Evolutionary conservation across 2,888 invertebrate genomes (phyloP).

Genomic region (Aricia artaxerxes): DNA sequence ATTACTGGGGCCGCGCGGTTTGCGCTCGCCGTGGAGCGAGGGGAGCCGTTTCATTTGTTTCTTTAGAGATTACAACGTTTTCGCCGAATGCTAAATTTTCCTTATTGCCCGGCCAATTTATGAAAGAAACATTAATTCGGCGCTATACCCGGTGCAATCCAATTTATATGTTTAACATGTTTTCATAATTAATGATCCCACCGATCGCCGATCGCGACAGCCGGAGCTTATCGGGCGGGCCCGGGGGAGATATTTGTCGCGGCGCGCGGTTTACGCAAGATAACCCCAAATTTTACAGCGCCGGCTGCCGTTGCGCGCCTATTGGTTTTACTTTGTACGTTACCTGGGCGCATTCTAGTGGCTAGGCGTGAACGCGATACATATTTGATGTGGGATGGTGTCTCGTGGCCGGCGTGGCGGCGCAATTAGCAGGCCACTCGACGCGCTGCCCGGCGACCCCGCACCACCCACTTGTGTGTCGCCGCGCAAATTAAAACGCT

Average conservation of each 20-base stretch:
- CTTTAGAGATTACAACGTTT: slow-evolving; percentile 70
- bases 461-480: slow-evolving; percentile 71
- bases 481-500: slow-evolving; percentile 78
- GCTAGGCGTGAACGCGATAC: slow-evolving; percentile 47
- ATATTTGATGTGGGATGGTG: slow-evolving; percentile 55
- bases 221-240: slow-evolving; percentile 67
- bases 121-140: slow-evolving; percentile 2
- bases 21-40: slow-evolving; percentile 72
- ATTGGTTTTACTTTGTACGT: slow-evolving; percentile 36
- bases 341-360: slow-evolving; percentile 30
- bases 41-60: slow-evolving; percentile 80
- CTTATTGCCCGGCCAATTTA: slow-evolving; percentile 18
- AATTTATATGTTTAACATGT: slow-evolving; percentile 41
- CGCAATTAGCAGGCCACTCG: slow-evolving; percentile 78
- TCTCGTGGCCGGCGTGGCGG: slow-evolving; percentile 60
- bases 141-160: slow-evolving; percentile 3
- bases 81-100: slow-evolving; percentile 54
- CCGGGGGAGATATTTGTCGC: slow-evolving; percentile 60
- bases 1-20: slow-evolving; percentile 79
- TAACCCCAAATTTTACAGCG: slow-evolving; percentile 36
- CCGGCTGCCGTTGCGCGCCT: slow-evolving; percentile 5
- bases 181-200: slow-evolving; percentile 68
- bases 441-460: slow-evolving; percentile 66
- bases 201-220: slow-evolving; percentile 71
- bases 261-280: slow-evolving; percentile 48